Conservation (phyloP, 1,140 invertebrate genomes). For the Bemisia tabaci region DNA sequence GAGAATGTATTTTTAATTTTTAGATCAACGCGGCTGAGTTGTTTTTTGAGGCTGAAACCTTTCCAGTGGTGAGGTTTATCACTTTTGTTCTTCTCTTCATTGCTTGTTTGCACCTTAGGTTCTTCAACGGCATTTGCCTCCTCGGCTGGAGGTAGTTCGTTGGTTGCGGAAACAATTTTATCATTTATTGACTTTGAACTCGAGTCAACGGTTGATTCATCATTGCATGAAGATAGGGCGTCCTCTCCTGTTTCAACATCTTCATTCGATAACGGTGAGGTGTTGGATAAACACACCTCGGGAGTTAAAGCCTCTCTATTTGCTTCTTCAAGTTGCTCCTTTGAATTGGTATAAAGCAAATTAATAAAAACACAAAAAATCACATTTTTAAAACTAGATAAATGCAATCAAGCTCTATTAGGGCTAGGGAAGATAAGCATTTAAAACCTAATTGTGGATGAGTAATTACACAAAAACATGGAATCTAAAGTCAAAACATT, state of each 20-base stretch:
- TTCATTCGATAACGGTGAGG: not conserved
- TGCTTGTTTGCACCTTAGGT: conserved; percentile 1
- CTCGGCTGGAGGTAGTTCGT: not conserved
- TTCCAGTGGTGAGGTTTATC: conserved; percentile 27
- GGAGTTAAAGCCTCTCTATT: not conserved
- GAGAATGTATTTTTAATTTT: conserved; percentile 55
- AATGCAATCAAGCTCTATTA: no score
- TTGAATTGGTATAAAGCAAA: not conserved
- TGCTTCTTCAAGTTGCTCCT: not conserved
- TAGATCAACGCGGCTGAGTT: conserved; percentile 63
- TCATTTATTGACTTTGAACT: not conserved
- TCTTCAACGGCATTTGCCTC: not conserved
- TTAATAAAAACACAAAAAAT: no score
- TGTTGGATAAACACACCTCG: not conserved
- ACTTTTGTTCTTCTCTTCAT: conserved; percentile 7
- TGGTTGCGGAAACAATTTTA: not conserved
- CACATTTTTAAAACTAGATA: no score
- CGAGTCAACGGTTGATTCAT: not conserved
- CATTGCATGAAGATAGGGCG: not conserved
- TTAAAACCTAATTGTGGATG: no score
- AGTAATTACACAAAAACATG: no score
- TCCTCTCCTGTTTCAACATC: not conserved
- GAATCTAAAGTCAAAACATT: no score
- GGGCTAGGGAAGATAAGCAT: no score
- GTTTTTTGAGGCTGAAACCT: conserved; percentile 60